These are phyloP conservation scores for Hydrotaea cyrtoneurina DNA, from an alignment of 2,888 invertebrate species.

Conservation along the genomic window DNA sequence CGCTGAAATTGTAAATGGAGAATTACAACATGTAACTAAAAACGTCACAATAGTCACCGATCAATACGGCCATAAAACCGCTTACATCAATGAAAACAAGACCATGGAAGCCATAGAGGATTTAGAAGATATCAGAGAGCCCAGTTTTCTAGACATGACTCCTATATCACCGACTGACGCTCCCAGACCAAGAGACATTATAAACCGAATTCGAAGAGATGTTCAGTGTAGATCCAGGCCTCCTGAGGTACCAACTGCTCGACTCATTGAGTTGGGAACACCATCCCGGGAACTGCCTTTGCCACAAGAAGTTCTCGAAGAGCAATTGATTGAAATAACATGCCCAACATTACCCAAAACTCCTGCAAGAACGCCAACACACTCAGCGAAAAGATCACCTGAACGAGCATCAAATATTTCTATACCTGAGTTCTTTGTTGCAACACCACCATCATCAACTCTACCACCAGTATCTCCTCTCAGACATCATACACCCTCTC, in stretches of 20 bases:
- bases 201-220: constrained; percentile 40
- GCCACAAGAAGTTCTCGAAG: constrained; percentile 54
- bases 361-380: constrained; percentile 12
- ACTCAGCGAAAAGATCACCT: constrained; percentile 30
- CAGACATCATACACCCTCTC: constrained; percentile 34
- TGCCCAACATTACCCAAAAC: constrained; percentile 44
- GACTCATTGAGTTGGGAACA: constrained; percentile 56
- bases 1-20: constrained; percentile 51
- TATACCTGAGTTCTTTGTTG: constrained; percentile 40
- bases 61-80: constrained; percentile 35
- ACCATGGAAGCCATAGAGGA: constrained; percentile 14
- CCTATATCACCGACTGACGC: constrained; percentile 38
- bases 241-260: constrained; percentile 53
- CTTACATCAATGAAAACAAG: constrained; percentile 49
- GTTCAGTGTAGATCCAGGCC: constrained; percentile 31
- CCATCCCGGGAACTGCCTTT: constrained; percentile 49
- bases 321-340: constrained; percentile 39
- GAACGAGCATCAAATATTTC: constrained; percentile 34
- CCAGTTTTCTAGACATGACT: constrained; percentile 45
- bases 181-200: constrained; percentile 50
- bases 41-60: constrained; percentile 47
- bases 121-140: constrained; percentile 46
- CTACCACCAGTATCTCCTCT: constrained; percentile 5
- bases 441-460: constrained; percentile 37
- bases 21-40: constrained; percentile 33